Evolutionary conservation across 2,113 vertebrate species (phyloP).

Genomic region (Serilophus lunatus): DNA sequence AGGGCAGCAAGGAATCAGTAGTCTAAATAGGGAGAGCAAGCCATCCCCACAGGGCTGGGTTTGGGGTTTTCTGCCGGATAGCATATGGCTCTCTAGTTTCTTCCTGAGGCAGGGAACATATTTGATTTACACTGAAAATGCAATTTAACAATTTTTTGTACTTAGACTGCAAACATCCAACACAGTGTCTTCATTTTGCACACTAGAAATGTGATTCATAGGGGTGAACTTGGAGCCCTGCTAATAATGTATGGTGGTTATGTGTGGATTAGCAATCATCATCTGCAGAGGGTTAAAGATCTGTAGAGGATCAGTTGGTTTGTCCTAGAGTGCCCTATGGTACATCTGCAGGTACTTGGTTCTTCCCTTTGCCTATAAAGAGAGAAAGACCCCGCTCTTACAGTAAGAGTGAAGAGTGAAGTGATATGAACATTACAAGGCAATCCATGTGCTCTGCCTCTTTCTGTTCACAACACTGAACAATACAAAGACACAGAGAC

Average conservation of each 20-base stretch:
- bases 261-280: fast-evolving
- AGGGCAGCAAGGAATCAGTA: not conserved
- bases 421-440: not conserved
- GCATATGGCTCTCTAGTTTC: not conserved
- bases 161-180: not conserved
- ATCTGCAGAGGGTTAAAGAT: not conserved
- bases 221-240: not conserved
- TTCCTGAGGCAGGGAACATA: not conserved
- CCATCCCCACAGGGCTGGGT: no score
- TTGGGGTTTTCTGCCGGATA: not conserved
- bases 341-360: not conserved
- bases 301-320: not conserved
- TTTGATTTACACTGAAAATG: not conserved
- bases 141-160: not conserved
- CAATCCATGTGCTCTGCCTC: fast-evolving
- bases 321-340: not conserved
- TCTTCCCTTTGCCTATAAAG: not conserved
- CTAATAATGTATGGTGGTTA: not conserved
- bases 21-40: not conserved
- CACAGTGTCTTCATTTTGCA: not conserved
- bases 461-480: not conserved
- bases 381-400: not conserved
- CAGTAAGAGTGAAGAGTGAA: not conserved
- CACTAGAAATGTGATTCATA: not conserved
- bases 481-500: fast-evolving